Conservation (phyloP, 2,888 invertebrate species). For the Hyalella azteca region DNA sequence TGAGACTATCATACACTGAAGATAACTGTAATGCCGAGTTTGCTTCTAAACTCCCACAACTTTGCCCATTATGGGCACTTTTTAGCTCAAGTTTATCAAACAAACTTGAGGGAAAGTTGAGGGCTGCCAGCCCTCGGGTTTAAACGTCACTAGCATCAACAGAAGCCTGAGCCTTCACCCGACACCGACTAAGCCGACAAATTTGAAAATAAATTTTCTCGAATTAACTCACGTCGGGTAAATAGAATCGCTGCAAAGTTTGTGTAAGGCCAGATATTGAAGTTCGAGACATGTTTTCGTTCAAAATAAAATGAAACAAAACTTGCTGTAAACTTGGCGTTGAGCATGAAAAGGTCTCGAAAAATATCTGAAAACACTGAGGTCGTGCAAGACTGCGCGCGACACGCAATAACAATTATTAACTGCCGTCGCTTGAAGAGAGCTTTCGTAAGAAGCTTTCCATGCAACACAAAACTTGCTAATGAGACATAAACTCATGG, state of each 20-base stretch:
- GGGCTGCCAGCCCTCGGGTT: slow-evolving; percentile 9
- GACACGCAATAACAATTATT: too few relatives aligned
- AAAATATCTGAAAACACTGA: too few relatives aligned
- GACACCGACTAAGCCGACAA: slow-evolving; percentile 9
- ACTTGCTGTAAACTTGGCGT: not conserved
- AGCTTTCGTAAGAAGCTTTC: too few relatives aligned
- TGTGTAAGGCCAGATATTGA: slow-evolving; percentile 29
- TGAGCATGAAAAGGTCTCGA: too few relatives aligned
- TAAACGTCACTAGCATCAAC: not conserved
- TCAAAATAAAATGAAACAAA: slow-evolving; percentile 6
- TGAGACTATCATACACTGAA: slow-evolving; percentile 21
- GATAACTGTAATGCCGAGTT: slow-evolving; percentile 11
- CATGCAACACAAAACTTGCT: too few relatives aligned
- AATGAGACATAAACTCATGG: too few relatives aligned
- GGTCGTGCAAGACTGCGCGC: too few relatives aligned
- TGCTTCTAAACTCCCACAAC: slow-evolving; percentile 24
- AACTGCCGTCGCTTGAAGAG: too few relatives aligned
- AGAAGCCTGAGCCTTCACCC: not conserved
- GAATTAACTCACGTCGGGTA: slow-evolving; percentile 11
- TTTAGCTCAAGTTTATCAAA: slow-evolving; percentile 37
- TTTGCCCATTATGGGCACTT: slow-evolving; percentile 28
- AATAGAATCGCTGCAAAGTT: slow-evolving; percentile 28
- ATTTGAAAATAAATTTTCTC: slow-evolving; percentile 21
- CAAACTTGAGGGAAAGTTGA: slow-evolving; percentile 31
- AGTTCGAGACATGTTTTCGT: slow-evolving; percentile 20